Percentiles rank a stretch among this genome's conserved stretches.
Evolutionary conservation across 1,140 invertebrate genomes (phyloP).

Genomic region (Drosophila nikananu): DNA sequence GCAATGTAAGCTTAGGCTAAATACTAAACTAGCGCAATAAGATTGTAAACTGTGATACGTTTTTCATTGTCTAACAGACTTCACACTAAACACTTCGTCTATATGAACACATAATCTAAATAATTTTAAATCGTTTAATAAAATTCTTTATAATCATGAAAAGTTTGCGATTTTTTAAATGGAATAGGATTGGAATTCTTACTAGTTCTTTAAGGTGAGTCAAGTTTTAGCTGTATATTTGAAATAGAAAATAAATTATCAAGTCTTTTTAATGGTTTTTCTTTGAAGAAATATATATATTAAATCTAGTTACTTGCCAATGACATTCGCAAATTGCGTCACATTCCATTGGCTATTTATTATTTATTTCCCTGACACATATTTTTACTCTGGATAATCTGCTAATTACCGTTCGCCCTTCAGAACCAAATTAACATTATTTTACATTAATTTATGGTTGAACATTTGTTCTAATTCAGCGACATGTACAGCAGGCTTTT

Average conservation of each 20-base stretch:
- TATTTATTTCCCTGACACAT: slow-evolving; percentile 6
- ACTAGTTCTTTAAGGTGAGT: neutral
- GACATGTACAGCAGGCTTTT: slow-evolving; percentile 2
- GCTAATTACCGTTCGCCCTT: slow-evolving; percentile 32
- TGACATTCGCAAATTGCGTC: neutral
- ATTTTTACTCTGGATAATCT: slow-evolving; percentile 6
- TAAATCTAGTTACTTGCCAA: neutral
- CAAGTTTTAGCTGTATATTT: neutral
- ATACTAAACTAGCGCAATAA: slow-evolving; percentile 64
- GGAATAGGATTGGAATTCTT: neutral
- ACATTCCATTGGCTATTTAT: slow-evolving; percentile 6
- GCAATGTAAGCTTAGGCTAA: slow-evolving; percentile 55
- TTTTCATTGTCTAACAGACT: slow-evolving; percentile 81
- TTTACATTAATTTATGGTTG: slow-evolving; percentile 15
- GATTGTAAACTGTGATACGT: slow-evolving; percentile 81
- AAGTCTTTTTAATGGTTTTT: too few species aligned
- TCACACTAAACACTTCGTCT: slow-evolving; percentile 67
- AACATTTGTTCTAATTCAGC: slow-evolving; percentile 15
- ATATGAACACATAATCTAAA: slow-evolving; percentile 70
- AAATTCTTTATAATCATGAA: slow-evolving; percentile 76
- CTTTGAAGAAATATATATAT: too few species aligned
- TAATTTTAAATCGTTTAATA: slow-evolving; percentile 79
- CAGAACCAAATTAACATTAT: slow-evolving; percentile 1
- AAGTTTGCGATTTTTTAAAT: neutral
- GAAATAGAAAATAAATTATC: neutral